A percentile compares a stretch with the other conserved stretches of the same genome.
These are phyloP conservation scores for Marasmarcha lunaedactyla DNA, from an alignment of 2,888 invertebrate species.

Conservation along the genomic window DNA sequence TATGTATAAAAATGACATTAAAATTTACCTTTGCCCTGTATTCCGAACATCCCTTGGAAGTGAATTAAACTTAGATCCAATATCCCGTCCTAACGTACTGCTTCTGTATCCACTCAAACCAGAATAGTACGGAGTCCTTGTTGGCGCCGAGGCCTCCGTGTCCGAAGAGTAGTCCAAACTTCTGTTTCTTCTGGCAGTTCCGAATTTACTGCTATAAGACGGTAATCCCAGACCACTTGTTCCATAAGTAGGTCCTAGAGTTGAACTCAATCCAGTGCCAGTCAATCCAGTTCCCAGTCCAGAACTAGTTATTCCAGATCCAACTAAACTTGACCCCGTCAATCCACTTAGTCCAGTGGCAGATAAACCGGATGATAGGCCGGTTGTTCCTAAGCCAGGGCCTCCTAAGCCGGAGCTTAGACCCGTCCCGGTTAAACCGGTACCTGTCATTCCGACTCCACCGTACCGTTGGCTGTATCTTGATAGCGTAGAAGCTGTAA, in stretches of 20 bases:
- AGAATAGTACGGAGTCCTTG: constrained; percentile 81
- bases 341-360: constrained; percentile 56
- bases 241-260: constrained; percentile 48
- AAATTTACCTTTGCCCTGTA: constrained; percentile 63
- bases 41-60: constrained; percentile 77
- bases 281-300: constrained; percentile 47
- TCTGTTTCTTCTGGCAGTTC: constrained; percentile 80
- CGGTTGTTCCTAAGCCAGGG: constrained; percentile 34
- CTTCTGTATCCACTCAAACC: constrained; percentile 61
- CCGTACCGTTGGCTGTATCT: constrained; percentile 75
- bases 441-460: constrained; percentile 39
- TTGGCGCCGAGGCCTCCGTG: constrained; percentile 91
- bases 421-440: constrained; percentile 36
- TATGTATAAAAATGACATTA: constrained; percentile 3
- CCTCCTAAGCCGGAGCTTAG: constrained; percentile 27
- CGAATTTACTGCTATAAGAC: constrained; percentile 61
- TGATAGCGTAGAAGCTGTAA: constrained; percentile 66
- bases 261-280: constrained; percentile 45
- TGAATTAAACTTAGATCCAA: constrained; percentile 79
- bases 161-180: constrained; percentile 94
- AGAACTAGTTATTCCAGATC: constrained; percentile 46
- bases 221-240: constrained; percentile 50
- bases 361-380: constrained; percentile 53
- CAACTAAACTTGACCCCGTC: constrained; percentile 53
- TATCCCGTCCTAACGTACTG: constrained; percentile 68